These are phyloP conservation scores for Lasioglossum morio DNA, from an alignment of 2,888 invertebrate genomes.

Conservation along the genomic window DNA sequence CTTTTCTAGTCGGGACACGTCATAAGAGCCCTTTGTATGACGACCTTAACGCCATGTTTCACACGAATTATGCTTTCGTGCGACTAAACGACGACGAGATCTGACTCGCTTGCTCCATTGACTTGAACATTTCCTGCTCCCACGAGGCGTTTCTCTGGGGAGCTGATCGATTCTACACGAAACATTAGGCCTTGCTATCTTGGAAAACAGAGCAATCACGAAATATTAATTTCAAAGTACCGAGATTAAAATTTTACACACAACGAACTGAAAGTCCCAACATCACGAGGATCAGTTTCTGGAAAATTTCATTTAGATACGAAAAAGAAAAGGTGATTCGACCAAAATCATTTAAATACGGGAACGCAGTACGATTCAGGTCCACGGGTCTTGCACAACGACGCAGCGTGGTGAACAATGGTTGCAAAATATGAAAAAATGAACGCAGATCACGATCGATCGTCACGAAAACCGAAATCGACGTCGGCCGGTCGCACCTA, in stretches of 20 bases:
- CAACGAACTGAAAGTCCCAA: no score
- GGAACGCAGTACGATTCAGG: not conserved
- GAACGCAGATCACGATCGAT: not conserved
- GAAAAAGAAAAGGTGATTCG: not conserved
- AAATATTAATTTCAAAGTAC: not conserved
- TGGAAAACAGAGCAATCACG: no score
- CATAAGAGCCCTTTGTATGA: conserved; percentile 50
- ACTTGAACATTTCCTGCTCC: conserved; percentile 15
- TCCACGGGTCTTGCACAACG: not conserved
- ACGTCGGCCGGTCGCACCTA: not conserved
- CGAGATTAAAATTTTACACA: no score
- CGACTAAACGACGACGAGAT: not conserved
- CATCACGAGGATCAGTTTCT: not conserved
- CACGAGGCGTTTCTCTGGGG: not conserved
- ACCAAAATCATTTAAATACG: no score
- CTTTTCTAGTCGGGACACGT: conserved; percentile 44
- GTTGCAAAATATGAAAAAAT: not conserved
- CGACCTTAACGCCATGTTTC: conserved; percentile 34
- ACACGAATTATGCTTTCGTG: conserved; percentile 39
- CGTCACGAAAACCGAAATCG: not conserved
- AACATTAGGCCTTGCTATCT: not conserved
- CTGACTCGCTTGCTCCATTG: conserved; percentile 8
- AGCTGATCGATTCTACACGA: not conserved
- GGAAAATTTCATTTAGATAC: not conserved
- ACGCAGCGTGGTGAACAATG: not conserved